phyloP scores from a whole-genome alignment of 1,140 invertebrate genomes.

The Stenopsyche tienmushanensis region DNA sequence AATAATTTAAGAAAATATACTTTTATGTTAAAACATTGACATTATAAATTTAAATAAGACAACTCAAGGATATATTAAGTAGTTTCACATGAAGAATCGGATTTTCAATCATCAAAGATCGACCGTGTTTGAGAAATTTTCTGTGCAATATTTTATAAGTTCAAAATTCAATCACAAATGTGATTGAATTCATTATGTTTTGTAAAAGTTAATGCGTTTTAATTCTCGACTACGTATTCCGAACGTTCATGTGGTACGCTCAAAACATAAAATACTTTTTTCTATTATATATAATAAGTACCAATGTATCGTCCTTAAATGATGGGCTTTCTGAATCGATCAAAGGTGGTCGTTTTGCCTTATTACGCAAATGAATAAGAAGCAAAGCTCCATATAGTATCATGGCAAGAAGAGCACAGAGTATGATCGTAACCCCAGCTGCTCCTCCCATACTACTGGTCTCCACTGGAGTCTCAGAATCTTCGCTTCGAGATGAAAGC shows the following conservation, averaged over 20 bases:
- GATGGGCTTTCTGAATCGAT: constrained; percentile 11
- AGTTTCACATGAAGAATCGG: too few species aligned
- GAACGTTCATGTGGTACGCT: too few species aligned
- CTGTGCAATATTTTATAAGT: too few species aligned
- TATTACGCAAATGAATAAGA: constrained; percentile 31
- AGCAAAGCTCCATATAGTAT: constrained; percentile 30
- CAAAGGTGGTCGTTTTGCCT: constrained; percentile 8
- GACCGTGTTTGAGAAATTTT: too few species aligned
- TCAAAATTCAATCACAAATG: too few species aligned
- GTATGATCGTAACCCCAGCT: constrained; percentile 14
- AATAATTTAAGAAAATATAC: too few species aligned
- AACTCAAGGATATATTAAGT: background rate
- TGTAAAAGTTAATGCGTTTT: too few species aligned
- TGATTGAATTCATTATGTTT: too few species aligned
- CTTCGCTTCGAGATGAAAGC: constrained; percentile 11
- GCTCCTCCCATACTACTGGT: background rate
- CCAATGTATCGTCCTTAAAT: constrained; percentile 26
- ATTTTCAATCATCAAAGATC: too few species aligned
- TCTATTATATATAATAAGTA: background rate
- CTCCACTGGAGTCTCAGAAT: background rate
- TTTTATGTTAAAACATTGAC: too few species aligned
- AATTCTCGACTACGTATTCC: background rate
- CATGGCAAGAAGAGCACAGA: constrained; percentile 32
- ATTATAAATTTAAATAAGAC: background rate
- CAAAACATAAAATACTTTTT: background rate